Conservation (phyloP, 2,888 invertebrate genomes). For the Ormyrus pomaceus region DNA sequence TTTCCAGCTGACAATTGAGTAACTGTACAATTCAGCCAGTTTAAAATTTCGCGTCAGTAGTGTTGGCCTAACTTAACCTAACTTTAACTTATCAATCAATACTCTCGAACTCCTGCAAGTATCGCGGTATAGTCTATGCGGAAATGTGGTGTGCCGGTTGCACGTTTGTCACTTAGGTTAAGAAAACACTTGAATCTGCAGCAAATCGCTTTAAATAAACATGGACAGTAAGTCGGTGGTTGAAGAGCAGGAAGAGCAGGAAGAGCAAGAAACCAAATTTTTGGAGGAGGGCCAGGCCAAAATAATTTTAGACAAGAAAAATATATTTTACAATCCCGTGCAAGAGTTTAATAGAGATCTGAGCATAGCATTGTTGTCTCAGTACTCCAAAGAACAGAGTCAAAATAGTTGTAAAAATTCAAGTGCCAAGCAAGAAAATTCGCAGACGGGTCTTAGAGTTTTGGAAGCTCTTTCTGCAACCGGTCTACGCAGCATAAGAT, state of each 20-base stretch:
- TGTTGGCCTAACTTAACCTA: slow-evolving; percentile 32
- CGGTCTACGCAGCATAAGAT: slow-evolving; percentile 93
- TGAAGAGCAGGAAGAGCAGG: background rate
- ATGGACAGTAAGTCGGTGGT: slow-evolving; percentile 16
- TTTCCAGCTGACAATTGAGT: background rate
- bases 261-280: background rate
- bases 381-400: slow-evolving; percentile 79
- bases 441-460: slow-evolving; percentile 81
- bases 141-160: too few species aligned
- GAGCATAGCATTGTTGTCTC: slow-evolving; percentile 84
- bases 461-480: slow-evolving; percentile 97
- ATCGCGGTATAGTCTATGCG: background rate
- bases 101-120: background rate
- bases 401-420: background rate
- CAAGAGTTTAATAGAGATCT: slow-evolving; percentile 99
- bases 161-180: slow-evolving; percentile 30
- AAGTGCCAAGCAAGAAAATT: slow-evolving; percentile 32
- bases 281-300: slow-evolving; percentile 86
- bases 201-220: slow-evolving; percentile 7
- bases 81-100: slow-evolving; percentile 30
- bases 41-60: slow-evolving; percentile 8
- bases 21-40: background rate
- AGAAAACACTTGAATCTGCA: background rate
- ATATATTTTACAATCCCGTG: slow-evolving; percentile 98
- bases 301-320: slow-evolving; percentile 82